Evolutionary conservation across 2,113 vertebrate species (phyloP), one percentile per base, ranked within the genome.

Genomic region (Platichthys stellatus): DNA sequence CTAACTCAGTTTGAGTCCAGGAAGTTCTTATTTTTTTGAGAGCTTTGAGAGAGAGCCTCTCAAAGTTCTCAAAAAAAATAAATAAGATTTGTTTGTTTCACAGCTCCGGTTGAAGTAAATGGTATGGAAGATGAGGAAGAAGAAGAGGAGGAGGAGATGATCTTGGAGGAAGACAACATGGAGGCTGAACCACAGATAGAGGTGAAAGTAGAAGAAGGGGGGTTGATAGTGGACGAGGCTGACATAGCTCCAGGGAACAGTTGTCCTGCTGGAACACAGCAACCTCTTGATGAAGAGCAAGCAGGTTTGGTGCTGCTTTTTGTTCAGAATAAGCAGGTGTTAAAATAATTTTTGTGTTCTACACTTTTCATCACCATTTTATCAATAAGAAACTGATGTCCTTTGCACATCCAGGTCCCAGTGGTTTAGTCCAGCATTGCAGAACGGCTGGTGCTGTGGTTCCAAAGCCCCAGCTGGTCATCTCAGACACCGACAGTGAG

Each of bases 401-500:
- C 17, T 59, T 53, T 13, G 6, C 59, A 53, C 17, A n/a, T 86
- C 40, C 83, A 99, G 98, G 98, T 84, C 98, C 98, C 54, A 99
- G 98, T 89, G 98, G 98, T 65, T 63, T 93, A 28, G 83, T 84
- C 21, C 88, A 86, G 79, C 86, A 89, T 73, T 40, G 53, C 56
- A 76, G 95, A 96, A 78, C 96, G 93, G 10, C 94, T 92, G 51
- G 89, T 88, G 69, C 72, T 15, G 2, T 61, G 3, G 93, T 95
- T 35, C 95, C 96, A 74, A 95, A 96, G 86, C 71, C 94, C 40
- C 94, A 96, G 5, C 92, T 96, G 80, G 96, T 95, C 69, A 94
- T 97, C 60, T 97, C 97, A 1, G 97, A 99, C 89, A 98, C 98
- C 2, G 98, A 99, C 89, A 99, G 97, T 54, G 98, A 99, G 66